Evolutionary conservation across 2,113 vertebrate species (phyloP), one percentile per base, ranked within the genome.

Genomic region (Pituophis catenifer): DNA sequence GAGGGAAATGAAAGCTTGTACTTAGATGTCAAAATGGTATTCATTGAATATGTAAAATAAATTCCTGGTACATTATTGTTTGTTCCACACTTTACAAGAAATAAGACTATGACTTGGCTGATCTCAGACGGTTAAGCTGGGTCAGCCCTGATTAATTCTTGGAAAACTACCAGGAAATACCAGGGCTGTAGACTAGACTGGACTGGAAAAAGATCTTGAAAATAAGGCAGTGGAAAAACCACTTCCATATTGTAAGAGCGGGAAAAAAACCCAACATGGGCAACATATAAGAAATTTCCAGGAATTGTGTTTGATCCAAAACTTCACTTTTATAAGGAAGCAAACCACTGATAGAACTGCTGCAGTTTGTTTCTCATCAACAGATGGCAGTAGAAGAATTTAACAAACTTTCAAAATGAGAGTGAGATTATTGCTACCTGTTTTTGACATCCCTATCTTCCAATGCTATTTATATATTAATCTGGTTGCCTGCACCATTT

Each of bases 351-450:
- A 81, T 81, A 33, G 75, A 44, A 50, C 26, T 0, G 0, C 0
- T 1, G 0, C 2, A 3, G n/a, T 86, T 91, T 55, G 21, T n/a
- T 52, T 0, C 1, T 91, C 38, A 6, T 95, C 95, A 92, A 95
- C 90, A 97, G 97, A 54, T 95, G 96, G 95, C 97, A 95, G 93
- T 93, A 88, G 59, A 81, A 93, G 59, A 90, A 50, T 29, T 93
- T 86, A 53, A 86, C 52, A 59, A 15, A 54, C 1, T 33, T n/a
- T 81, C 11, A 48, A 21, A 29, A 15, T 48, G 2, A 50, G 57
- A 55, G 19, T 7, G 75, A 86, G 15, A 29, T 86, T 58, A 58
- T 17, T 44, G 19, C 48, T 17, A 85, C 5, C 88, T 48, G 9
- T 1, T 48, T 54, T 58, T 58, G n/a, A n/a, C 38, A 57, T 33